These are phyloP conservation scores for Solenodon paradoxus DNA, from an alignment of 2,113 vertebrate species.

Conservation along the genomic window DNA sequence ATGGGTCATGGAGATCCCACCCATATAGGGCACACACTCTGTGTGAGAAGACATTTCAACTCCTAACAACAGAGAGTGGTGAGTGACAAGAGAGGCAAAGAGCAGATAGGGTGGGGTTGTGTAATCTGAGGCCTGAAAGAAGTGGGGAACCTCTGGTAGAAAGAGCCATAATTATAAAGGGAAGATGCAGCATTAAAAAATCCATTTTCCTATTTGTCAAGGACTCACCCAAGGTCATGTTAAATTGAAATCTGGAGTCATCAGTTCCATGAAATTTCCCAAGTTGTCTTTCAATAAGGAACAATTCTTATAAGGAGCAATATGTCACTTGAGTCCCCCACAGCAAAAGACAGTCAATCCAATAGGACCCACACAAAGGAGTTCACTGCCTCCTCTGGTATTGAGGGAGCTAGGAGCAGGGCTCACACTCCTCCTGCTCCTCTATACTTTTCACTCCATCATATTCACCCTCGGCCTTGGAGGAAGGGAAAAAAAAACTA, in stretches of 20 bases:
- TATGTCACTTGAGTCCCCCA: too few species aligned
- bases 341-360: not conserved
- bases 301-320: too few species aligned
- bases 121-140: not conserved
- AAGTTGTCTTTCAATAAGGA: not conserved
- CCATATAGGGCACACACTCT: not conserved
- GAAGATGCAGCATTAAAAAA: not conserved
- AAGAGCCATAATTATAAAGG: not conserved
- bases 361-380: not conserved
- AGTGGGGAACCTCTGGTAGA: not conserved
- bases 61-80: rapidly evolving
- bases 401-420: too few species aligned
- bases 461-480: not conserved
- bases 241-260: not conserved
- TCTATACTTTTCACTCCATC: not conserved
- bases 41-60: not conserved
- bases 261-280: not conserved
- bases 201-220: not conserved
- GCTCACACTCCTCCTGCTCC: not conserved
- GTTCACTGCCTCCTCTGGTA: too few species aligned
- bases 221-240: not conserved
- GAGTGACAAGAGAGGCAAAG: not conserved
- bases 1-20: not conserved
- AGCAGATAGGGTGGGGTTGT: rapidly evolving
- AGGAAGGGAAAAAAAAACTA: not conserved